Evolutionary conservation across 2,888 invertebrate genomes (phyloP).

Genomic region (Ethmia dodecea): DNA sequence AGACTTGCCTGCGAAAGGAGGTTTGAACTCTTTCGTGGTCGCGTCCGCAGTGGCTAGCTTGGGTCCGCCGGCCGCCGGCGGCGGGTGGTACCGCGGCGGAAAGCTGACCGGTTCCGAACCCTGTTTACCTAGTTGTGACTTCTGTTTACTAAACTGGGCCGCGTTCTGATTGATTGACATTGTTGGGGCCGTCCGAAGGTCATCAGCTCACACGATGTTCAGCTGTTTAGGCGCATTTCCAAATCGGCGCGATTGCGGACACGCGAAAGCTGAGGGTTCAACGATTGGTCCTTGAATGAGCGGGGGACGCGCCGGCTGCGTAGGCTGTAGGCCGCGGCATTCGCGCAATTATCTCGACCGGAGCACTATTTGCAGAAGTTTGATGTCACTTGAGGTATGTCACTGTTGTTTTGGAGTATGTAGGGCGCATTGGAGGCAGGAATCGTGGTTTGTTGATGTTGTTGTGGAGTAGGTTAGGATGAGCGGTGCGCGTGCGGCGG

Average conservation of each 20-base stretch:
- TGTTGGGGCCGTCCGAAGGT: conserved; percentile 39
- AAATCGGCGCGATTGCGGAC: conserved; percentile 40
- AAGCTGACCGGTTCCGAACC: conserved; percentile 73
- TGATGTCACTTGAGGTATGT: conserved; percentile 1
- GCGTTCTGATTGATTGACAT: conserved; percentile 74
- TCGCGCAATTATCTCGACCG: conserved; percentile 58
- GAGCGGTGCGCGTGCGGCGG: conserved; percentile 30
- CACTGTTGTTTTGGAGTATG: conserved; percentile 3
- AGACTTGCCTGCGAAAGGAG: conserved; percentile 53
- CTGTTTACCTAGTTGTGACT: conserved; percentile 74
- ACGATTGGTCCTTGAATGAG: conserved; percentile 74
- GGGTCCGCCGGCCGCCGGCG: conserved; percentile 80
- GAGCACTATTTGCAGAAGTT: conserved; percentile 13
- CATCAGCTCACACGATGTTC: conserved; percentile 49
- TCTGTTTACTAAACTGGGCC: conserved; percentile 68
- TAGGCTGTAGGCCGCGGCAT: conserved; percentile 71
- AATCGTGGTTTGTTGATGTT: conserved; percentile 7
- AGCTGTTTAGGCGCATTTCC: conserved; percentile 45
- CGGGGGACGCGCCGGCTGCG: conserved; percentile 70
- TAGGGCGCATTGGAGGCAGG: background rate
- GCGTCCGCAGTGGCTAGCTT: conserved; percentile 81
- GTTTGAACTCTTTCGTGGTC: conserved; percentile 66
- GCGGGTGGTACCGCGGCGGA: conserved; percentile 89
- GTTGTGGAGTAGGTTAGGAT: conserved; percentile 47
- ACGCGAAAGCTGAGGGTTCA: conserved; percentile 59